phyloP scores from a whole-genome alignment of 2,888 invertebrate genomes.

The Archips xylosteana region DNA sequence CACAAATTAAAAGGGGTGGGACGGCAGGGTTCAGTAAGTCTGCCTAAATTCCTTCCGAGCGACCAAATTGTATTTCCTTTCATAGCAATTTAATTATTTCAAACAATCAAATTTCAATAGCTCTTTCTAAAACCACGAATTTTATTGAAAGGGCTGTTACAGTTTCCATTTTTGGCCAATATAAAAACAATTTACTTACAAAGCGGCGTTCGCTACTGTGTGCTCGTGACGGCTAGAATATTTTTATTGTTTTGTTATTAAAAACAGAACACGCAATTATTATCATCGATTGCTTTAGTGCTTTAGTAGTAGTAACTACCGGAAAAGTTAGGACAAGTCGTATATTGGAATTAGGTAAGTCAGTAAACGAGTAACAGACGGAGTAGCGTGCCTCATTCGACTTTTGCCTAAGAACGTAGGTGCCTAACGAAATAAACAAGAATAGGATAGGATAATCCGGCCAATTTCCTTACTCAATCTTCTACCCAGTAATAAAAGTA shows the following conservation, averaged over 20 bases:
- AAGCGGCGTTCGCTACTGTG: background rate
- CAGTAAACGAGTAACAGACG: slow-evolving; percentile 27
- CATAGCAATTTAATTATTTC: slow-evolving; percentile 33
- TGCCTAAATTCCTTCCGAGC: slow-evolving; percentile 21
- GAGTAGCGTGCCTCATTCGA: slow-evolving; percentile 33
- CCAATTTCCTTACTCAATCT: slow-evolving; percentile 44
- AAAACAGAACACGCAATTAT: slow-evolving; percentile 22
- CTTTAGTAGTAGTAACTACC: slow-evolving; percentile 17
- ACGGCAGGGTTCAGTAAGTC: slow-evolving; percentile 6
- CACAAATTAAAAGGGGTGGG: slow-evolving; percentile 22
- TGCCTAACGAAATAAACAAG: slow-evolving; percentile 39
- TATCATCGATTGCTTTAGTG: background rate
- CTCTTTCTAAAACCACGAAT: background rate
- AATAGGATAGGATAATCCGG: slow-evolving; percentile 36
- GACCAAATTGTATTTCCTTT: slow-evolving; percentile 29
- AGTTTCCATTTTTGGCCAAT: slow-evolving; percentile 15
- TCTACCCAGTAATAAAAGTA: slow-evolving; percentile 43
- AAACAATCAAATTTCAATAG: slow-evolving; percentile 24
- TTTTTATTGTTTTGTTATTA: slow-evolving; percentile 29
- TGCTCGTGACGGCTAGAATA: slow-evolving; percentile 27
- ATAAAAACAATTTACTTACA: slow-evolving; percentile 32
- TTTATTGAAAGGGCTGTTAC: slow-evolving; percentile 20
- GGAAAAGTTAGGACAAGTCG: slow-evolving; percentile 28
- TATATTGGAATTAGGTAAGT: slow-evolving; percentile 37
- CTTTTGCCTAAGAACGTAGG: slow-evolving; percentile 30